A percentile compares a stretch with the other conserved stretches of the same genome.
Conservation (phyloP, 37 sponge, comb jelly and placozoan species). For the Mnemiopsis leidyi region DNA sequence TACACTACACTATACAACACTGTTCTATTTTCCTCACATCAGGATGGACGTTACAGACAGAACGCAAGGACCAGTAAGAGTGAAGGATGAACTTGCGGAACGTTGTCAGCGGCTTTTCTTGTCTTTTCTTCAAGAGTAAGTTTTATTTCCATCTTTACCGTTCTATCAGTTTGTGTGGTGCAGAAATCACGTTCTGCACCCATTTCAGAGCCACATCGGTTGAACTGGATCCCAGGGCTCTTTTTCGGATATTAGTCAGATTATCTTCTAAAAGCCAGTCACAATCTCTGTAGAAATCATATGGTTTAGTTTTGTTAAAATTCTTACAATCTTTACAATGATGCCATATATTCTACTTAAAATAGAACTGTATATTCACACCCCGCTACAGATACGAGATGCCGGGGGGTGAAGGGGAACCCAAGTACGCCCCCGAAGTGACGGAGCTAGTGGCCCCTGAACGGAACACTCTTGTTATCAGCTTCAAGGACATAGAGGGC, state of each 20-base stretch:
- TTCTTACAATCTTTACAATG: no score
- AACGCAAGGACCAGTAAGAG: slow-evolving; percentile 39
- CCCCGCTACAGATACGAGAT: slow-evolving; percentile 49
- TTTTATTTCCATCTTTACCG: not conserved
- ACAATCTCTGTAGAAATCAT: no score
- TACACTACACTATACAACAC: no score
- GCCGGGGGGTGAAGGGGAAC: slow-evolving; percentile 73
- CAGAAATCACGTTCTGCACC: not conserved
- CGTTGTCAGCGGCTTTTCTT: slow-evolving; percentile 87
- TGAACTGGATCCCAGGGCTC: no score
- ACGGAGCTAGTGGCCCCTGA: slow-evolving; percentile 81
- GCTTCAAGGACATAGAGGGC: slow-evolving; percentile 84
- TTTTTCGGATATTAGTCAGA: no score
- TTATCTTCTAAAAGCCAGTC: no score
- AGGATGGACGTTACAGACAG: slow-evolving; percentile 67
- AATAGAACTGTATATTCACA: no score
- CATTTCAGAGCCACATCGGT: not conserved
- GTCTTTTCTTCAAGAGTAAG: slow-evolving; percentile 90
- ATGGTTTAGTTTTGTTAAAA: no score
- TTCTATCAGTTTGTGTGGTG: no score
- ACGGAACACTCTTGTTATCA: slow-evolving; percentile 88
- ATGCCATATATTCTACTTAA: no score
- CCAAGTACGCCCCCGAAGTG: slow-evolving; percentile 81
- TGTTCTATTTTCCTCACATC: no score
- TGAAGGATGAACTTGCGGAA: slow-evolving; percentile 87